phyloP scores from a whole-genome alignment of 2,113 vertebrate genomes.

The Perca flavescens region DNA sequence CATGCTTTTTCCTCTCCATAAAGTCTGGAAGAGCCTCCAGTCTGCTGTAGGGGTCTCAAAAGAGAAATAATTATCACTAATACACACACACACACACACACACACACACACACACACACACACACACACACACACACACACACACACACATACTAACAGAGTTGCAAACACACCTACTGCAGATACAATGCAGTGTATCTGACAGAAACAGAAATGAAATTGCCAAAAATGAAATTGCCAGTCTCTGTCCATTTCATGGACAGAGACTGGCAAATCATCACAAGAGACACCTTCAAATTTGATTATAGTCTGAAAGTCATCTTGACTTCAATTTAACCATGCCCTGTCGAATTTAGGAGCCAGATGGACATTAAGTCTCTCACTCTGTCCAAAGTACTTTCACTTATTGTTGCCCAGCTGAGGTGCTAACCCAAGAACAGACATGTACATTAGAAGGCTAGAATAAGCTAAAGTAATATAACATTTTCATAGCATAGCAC shows the following conservation, averaged over 20 bases:
- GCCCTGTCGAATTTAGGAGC: constrained; percentile 7
- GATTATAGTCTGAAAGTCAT: constrained; percentile 28
- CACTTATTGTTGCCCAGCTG: constrained; percentile 6
- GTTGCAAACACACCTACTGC: background rate
- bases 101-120: background rate
- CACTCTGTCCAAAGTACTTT: constrained; percentile 1
- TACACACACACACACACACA: constrained; percentile 3
- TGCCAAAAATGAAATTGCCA: no score
- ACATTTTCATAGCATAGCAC: background rate
- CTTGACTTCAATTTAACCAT: constrained; percentile 11
- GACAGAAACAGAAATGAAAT: constrained; percentile 9
- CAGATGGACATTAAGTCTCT: constrained; percentile 13
- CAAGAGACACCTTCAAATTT: constrained; percentile 8
- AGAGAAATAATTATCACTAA: constrained; percentile 8
- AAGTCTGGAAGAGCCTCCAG: constrained; percentile 16
- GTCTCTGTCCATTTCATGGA: no score
- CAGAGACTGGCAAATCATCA: constrained; percentile 20
- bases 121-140: background rate
- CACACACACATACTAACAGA: background rate
- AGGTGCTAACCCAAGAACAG: background rate
- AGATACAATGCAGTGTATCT: background rate
- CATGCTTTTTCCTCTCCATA: constrained; percentile 19
- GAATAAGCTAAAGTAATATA: background rate
- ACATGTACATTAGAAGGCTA: background rate
- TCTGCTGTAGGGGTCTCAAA: constrained; percentile 18